phyloP scores from a whole-genome alignment of 2,888 invertebrate species.

The Trichacis sp. region DNA sequence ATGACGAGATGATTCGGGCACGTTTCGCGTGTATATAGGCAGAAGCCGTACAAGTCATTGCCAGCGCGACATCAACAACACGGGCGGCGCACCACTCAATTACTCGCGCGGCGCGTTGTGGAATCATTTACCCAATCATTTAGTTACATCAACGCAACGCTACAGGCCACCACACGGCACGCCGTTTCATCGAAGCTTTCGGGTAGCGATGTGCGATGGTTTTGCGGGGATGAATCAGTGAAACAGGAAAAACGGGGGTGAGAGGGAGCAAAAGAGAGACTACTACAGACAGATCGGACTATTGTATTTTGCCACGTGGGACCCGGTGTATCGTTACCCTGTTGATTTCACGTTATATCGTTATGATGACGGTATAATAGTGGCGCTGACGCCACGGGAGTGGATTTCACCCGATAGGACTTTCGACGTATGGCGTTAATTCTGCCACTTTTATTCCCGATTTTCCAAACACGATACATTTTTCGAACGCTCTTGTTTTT shows the following conservation, averaged over 20 bases:
- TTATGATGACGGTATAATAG: conserved; percentile 69
- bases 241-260: conserved; percentile 32
- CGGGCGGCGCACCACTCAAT: conserved; percentile 64
- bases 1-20: background rate
- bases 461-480: background rate
- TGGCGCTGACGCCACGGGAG: conserved; percentile 55
- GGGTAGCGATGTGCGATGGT: conserved; percentile 35
- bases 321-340: conserved; percentile 60
- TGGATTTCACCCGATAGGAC: conserved; percentile 58
- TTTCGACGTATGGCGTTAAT: conserved; percentile 41
- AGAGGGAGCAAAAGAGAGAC: conserved; percentile 30
- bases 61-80: conserved; percentile 50
- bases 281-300: conserved; percentile 40
- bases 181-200: conserved; percentile 32
- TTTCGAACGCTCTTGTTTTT: background rate
- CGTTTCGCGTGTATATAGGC: background rate
- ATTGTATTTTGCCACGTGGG: conserved; percentile 63
- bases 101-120: conserved; percentile 67
- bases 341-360: conserved; percentile 68
- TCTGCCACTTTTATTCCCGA: conserved; percentile 20
- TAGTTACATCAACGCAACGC: conserved; percentile 68
- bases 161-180: conserved; percentile 50
- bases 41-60: conserved; percentile 50
- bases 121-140: conserved; percentile 70
- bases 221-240: conserved; percentile 34